Evolutionary conservation across 2,797 vertebrate species (phyloP), one percentile per base, ranked within the genome.

Genomic region (Smutsia gigantea): DNA sequence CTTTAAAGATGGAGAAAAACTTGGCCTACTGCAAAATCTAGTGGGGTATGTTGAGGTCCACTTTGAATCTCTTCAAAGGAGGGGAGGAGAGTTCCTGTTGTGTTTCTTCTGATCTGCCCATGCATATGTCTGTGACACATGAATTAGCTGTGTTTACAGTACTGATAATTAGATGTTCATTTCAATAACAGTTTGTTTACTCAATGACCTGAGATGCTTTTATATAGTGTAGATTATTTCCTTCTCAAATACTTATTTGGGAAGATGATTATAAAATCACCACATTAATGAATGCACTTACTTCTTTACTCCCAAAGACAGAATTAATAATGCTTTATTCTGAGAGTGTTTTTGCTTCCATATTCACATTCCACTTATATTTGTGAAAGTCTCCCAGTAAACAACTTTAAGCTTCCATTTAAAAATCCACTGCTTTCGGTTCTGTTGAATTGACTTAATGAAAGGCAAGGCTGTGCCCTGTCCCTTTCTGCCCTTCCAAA

Each of bases 161-260:
- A 64, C 72, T 29, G 66, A 82, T 96, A 90, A 94, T 97, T 97
- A 95, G 51, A 92, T 19, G 87, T 55, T 97, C 79, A 63, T 82
- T 95, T 96, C 95, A 97, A 95, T 97, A 96, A 96, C 81, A 94
- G 85, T 96, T 94, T 97, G 55, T 95, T 94, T 96, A 93, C 69
- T 95, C 87, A 72, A 0, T 97, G 97, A 85, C 86, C 93, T 85
- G 93, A 92, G 92, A 94, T 89, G 51, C 57, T 59, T 83, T 72
- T 55, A 42, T 59, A 39, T 18, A 95, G 55, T 82, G 55, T 42
- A 37, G 92, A 78, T 78, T 95, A 95, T 95, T 96, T 97, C 74
- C 64, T 78, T 84, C 79, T 97, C 72, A 89, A 95, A 83, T 85
- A 95, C 51, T n/a, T 93, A 94, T 87, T 86, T 96, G 83, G 89